A percentile compares a stretch with the other conserved stretches of the same genome.
phyloP scores from a whole-genome alignment of 1,140 invertebrate genomes.

The Thaumatotibia leucotreta region DNA sequence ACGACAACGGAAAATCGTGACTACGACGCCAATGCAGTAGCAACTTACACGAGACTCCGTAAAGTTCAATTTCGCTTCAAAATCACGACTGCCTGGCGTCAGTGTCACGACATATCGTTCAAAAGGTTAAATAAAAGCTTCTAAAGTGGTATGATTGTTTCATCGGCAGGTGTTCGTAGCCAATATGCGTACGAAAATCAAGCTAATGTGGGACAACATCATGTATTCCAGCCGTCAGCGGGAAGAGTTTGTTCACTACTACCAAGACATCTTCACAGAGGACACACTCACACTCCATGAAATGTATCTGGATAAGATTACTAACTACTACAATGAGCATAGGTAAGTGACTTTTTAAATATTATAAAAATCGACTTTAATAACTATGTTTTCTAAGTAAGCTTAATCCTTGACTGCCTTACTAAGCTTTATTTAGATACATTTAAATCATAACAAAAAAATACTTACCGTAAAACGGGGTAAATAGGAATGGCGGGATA shows the following conservation, averaged over 20 bases:
- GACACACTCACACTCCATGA: constrained; percentile 86
- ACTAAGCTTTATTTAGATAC: background rate
- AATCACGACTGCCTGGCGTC: too few species aligned
- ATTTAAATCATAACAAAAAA: too few species aligned
- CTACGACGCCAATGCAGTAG: too few species aligned
- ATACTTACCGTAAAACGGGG: too few species aligned
- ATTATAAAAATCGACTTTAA: too few species aligned
- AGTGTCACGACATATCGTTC: too few species aligned
- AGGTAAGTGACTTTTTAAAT: constrained; percentile 78
- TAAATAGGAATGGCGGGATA: too few species aligned
- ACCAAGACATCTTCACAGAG: constrained; percentile 82
- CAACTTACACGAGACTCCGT: too few species aligned
- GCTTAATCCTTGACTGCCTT: constrained; percentile 31
- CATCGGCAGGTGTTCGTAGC: constrained; percentile 79
- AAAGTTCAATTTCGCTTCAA: too few species aligned
- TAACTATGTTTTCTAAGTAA: constrained; percentile 2
- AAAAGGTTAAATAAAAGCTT: too few species aligned
- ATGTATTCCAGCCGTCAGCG: constrained; percentile 80
- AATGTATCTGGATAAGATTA: constrained; percentile 82
- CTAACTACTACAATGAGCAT: constrained; percentile 82
- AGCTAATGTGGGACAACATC: constrained; percentile 84
- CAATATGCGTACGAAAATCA: constrained; percentile 82
- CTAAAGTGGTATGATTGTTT: constrained; percentile 9
- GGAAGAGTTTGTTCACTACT: constrained; percentile 79
- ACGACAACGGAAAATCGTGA: too few species aligned